Percentiles rank a stretch among this genome's conserved stretches.
These are phyloP conservation scores for Pempheris klunzingeri DNA, from an alignment of 2,797 vertebrate species.

Conservation along the genomic window DNA sequence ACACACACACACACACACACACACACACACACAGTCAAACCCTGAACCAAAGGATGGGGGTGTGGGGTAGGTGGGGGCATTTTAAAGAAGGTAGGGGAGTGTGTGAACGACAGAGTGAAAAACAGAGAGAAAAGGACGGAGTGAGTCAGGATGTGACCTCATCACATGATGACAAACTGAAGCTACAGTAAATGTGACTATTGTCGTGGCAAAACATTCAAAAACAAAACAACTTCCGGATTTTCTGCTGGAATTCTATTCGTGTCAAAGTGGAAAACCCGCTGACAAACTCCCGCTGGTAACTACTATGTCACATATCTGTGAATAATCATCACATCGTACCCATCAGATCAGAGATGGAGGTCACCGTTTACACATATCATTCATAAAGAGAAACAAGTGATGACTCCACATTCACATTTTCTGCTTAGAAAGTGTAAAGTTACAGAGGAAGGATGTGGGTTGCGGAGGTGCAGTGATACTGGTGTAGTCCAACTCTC, in stretches of 20 bases:
- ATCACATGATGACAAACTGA: conserved; percentile 58
- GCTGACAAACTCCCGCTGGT: background rate
- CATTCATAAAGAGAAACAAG: background rate
- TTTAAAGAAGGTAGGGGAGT: conserved; percentile 37
- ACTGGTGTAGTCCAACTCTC: background rate
- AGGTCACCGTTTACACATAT: background rate
- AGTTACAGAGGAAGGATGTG: conserved; percentile 1
- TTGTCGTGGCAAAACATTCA: conserved; percentile 34
- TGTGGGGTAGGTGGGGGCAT: background rate
- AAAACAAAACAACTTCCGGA: conserved; percentile 32
- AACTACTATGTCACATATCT: background rate
- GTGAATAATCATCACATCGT: background rate
- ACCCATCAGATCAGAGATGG: background rate
- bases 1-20: conserved; percentile 40
- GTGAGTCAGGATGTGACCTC: conserved; percentile 60
- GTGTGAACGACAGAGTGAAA: conserved; percentile 40
- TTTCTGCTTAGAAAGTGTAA: background rate
- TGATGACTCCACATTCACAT: background rate
- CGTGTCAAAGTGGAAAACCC: conserved; percentile 17
- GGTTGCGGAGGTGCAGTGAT: background rate
- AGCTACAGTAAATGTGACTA: conserved; percentile 45
- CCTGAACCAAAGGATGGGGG: conserved; percentile 22
- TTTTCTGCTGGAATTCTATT: conserved; percentile 25
- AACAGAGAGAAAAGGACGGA: conserved; percentile 48
- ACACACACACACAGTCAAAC: conserved; percentile 26